Conservation (phyloP, 2,113 vertebrate species). For the Syrrhaptes paradoxus region DNA sequence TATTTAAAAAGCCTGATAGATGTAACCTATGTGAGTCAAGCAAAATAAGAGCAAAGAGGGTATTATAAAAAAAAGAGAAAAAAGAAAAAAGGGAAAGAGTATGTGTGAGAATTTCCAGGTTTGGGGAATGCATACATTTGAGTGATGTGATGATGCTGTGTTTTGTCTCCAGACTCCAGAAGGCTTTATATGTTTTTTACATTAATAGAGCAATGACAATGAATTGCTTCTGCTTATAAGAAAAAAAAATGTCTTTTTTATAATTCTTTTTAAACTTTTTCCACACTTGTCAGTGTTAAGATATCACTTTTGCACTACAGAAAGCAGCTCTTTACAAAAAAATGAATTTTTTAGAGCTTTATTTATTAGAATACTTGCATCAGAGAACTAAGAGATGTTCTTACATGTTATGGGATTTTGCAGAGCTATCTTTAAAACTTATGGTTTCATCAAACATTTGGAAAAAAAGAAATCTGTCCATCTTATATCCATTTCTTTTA, state of each 20-base stretch:
- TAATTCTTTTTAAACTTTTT: neutral
- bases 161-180: neutral
- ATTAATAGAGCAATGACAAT: neutral
- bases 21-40: conserved; percentile 17
- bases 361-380: neutral
- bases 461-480: neutral
- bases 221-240: neutral
- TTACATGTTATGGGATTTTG: neutral
- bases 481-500: neutral
- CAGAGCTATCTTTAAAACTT: neutral
- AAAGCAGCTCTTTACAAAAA: neutral
- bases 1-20: conserved; percentile 33
- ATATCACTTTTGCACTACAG: neutral
- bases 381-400: neutral
- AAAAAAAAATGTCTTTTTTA: neutral
- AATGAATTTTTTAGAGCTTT: fast-evolving
- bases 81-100: neutral
- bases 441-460: neutral
- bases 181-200: neutral
- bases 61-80: neutral
- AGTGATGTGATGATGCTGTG: neutral
- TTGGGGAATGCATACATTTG: neutral
- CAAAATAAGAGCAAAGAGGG: neutral
- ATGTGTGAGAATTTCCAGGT: neutral
- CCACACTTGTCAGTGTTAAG: neutral